Conservation (phyloP, 2,888 invertebrate genomes). For the Cryptosula pallasiana region DNA sequence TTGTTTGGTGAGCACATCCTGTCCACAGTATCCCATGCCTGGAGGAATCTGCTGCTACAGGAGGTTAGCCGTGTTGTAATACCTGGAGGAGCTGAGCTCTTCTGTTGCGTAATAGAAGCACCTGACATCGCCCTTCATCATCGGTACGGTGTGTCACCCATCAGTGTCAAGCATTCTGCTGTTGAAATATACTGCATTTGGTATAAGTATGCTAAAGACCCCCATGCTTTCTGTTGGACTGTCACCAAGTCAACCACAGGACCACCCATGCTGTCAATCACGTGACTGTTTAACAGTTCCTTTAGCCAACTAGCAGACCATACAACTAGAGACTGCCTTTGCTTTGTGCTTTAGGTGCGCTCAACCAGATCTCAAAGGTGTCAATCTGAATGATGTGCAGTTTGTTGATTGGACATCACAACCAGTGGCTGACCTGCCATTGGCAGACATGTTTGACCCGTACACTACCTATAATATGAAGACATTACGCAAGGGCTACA, state of each 20-base stretch:
- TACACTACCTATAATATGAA: constrained; percentile 6
- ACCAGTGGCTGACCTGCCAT: neutral
- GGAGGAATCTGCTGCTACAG: constrained; percentile 58
- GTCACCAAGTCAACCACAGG: too few relatives aligned
- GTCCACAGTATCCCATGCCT: constrained; percentile 64
- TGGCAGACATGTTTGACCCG: constrained; percentile 2
- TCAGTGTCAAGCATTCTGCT: too few relatives aligned
- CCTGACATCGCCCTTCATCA: neutral
- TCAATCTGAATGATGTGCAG: neutral
- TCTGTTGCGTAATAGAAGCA: neutral
- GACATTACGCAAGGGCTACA: neutral
- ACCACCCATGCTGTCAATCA: too few relatives aligned
- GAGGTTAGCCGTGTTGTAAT: neutral
- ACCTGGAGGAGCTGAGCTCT: constrained; percentile 10
- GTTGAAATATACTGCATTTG: too few relatives aligned
- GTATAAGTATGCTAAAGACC: too few relatives aligned
- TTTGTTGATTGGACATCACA: constrained; percentile 8
- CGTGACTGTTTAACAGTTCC: too few relatives aligned
- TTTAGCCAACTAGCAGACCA: too few relatives aligned
- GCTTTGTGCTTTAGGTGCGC: too few relatives aligned
- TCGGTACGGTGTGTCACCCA: neutral
- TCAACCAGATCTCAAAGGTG: neutral
- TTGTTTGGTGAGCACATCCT: constrained; percentile 71
- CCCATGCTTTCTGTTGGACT: too few relatives aligned
- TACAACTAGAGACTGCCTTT: too few relatives aligned